Conservation (phyloP, 2,113 vertebrate genomes). For the Silurus glanis region DNA sequence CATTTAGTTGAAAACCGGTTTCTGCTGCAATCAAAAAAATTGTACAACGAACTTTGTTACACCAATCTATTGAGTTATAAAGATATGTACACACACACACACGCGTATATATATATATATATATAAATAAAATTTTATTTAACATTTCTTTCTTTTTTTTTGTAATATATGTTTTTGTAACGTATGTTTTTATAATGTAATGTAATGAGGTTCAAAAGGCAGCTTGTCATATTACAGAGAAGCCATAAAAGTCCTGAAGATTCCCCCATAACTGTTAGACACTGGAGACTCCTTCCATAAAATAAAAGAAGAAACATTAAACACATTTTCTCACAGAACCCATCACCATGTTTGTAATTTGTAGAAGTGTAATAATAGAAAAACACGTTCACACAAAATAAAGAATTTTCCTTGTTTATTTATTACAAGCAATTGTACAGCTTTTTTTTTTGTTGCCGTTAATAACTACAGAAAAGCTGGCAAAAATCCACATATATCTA, state of each 20-base stretch:
- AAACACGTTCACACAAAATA: background rate
- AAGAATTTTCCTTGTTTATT: slow-evolving; percentile 66
- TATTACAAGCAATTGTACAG: slow-evolving; percentile 80
- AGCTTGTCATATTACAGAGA: no score
- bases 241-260: background rate
- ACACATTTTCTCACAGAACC: background rate
- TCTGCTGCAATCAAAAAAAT: no score
- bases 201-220: no score
- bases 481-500: slow-evolving; percentile 75
- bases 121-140: no score
- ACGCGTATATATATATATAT: no score
- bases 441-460: slow-evolving; percentile 65
- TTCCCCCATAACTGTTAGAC: background rate
- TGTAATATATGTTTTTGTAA: no score
- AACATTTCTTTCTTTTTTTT: no score
- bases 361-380: background rate
- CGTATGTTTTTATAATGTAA: no score
- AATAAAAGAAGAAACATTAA: background rate
- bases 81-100: no score
- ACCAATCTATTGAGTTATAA: no score
- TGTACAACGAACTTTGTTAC: no score
- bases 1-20: no score
- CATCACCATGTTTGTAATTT: background rate
- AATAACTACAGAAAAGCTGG: slow-evolving; percentile 73
- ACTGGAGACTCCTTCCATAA: background rate